Base-by-base conservation (phyloP, 1,140 invertebrate genomes). In the Eubasilissa regina region DNA sequence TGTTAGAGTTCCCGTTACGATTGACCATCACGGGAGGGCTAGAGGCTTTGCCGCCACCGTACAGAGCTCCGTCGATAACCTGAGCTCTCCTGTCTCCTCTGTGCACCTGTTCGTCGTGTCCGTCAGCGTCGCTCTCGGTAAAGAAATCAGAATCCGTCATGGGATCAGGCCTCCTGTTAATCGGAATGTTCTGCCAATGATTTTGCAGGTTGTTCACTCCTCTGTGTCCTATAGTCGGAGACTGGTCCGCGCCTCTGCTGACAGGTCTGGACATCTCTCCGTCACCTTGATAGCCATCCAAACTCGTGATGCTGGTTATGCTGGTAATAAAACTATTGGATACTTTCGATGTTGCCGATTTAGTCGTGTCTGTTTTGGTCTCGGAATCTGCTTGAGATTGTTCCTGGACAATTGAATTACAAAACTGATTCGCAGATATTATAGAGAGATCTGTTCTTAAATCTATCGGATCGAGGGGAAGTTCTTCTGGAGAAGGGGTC, bases 121-220 rank as follows among this genome's bases (percentile, higher is more conserved):
- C 92, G 85, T 96, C 95, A 0, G 94, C 94, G 87, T 96, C 95
- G 83, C 94, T 95, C 88, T 96, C 95, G 7, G 95, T 96, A 84
- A 95, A 96, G 85, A 96, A 96, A 85, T 96, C 95, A 0, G 95
- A 96, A 87, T 96, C 95, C 0, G 95, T 96, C 94, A 96, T 95
- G 0, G 94, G 94, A 87, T 96, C 94, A 76, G 92, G 91, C 45
- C 93, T 89, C 82, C 93, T 84, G 76, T 88, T 84, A 11, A 90
- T 88, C 0, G 89, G 88, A 48, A 89, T 87, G 84, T 90, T 90
- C 83, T 89, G 89, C 89, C 89, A 90, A 75, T 89, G 87, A 86
- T 89, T 89, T 84, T 89, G 88, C 64, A 88, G 85, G 48, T 83
- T 86, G 51, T 83, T 86, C 78, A 88, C 89, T 84, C 87, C 87